phyloP scores from a whole-genome alignment of 1,140 invertebrate species.

The Drosophila repleta region DNA sequence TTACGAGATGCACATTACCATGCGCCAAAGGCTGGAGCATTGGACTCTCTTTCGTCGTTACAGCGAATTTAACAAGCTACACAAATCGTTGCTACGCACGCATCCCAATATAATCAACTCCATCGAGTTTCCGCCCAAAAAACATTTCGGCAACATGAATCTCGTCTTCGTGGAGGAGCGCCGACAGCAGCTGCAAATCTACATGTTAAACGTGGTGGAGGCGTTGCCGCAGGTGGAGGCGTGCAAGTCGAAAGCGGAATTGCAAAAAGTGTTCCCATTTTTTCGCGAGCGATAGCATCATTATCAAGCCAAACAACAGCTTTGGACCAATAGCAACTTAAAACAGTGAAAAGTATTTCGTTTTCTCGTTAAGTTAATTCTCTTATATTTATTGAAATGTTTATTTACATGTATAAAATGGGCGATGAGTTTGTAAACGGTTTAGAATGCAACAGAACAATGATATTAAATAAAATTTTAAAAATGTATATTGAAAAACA shows the following conservation, averaged over 20 bases:
- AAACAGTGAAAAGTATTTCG: slow-evolving; percentile 52
- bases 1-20: slow-evolving; percentile 78
- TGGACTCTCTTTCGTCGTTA: slow-evolving; percentile 95
- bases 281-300: slow-evolving; percentile 68
- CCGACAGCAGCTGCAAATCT: slow-evolving; percentile 89
- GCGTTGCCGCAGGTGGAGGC: slow-evolving; percentile 88
- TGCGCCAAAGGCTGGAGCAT: slow-evolving; percentile 88
- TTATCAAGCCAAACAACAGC: not conserved
- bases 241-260: slow-evolving; percentile 83
- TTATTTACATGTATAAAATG: slow-evolving; percentile 53
- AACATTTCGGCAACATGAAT: slow-evolving; percentile 94
- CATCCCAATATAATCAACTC: slow-evolving; percentile 88
- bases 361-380: slow-evolving; percentile 16
- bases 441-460: slow-evolving; percentile 41
- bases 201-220: slow-evolving; percentile 89
- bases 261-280: slow-evolving; percentile 77
- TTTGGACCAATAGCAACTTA: slow-evolving; percentile 50
- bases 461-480: slow-evolving; percentile 62
- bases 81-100: slow-evolving; percentile 90
- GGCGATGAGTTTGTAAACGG: slow-evolving; percentile 17
- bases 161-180: slow-evolving; percentile 91
- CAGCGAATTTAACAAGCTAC: slow-evolving; percentile 92
- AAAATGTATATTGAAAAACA: slow-evolving; percentile 6
- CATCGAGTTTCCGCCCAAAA: slow-evolving; percentile 95
- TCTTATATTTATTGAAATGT: slow-evolving; percentile 39